Evolutionary conservation across 2,888 invertebrate species (phyloP).

Genomic region (Oscheius sp.): DNA sequence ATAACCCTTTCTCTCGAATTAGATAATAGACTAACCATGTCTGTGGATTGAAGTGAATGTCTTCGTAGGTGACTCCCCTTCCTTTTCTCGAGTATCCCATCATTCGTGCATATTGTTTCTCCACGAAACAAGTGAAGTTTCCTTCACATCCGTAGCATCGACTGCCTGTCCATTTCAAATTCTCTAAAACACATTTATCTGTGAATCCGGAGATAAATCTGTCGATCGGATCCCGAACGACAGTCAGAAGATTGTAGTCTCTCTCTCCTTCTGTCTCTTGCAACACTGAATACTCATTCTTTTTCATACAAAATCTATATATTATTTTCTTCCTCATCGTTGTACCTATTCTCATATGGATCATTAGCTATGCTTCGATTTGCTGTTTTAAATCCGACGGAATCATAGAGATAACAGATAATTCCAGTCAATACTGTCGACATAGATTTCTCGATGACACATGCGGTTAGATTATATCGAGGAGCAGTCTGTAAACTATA

Average conservation of each 20-base stretch:
- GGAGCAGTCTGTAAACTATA: conserved; percentile 30
- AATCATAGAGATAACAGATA: conserved; percentile 47
- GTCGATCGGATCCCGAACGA: conserved; percentile 55
- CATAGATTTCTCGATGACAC: conserved; percentile 57
- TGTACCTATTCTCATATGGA: neutral
- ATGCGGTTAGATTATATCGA: conserved; percentile 40
- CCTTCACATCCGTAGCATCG: conserved; percentile 48
- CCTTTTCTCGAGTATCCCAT: conserved; percentile 16
- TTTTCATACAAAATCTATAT: conserved; percentile 15
- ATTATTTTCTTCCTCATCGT: neutral
- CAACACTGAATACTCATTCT: conserved; percentile 5
- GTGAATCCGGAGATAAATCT: conserved; percentile 54
- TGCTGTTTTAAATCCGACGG: conserved; percentile 36
- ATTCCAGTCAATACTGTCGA: conserved; percentile 53
- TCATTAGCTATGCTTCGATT: conserved; percentile 35
- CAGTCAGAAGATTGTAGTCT: conserved; percentile 29
- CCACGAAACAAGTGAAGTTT: conserved; percentile 57
- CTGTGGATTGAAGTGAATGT: conserved; percentile 26
- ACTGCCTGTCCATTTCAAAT: neutral
- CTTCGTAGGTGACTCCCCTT: conserved; percentile 22
- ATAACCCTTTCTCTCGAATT: neutral
- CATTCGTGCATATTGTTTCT: conserved; percentile 43
- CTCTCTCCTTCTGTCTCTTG: neutral
- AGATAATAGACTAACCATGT: neutral
- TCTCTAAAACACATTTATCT: conserved; percentile 46